phyloP scores from a whole-genome alignment of 2,888 invertebrate species.

The Chalcis sispes region DNA sequence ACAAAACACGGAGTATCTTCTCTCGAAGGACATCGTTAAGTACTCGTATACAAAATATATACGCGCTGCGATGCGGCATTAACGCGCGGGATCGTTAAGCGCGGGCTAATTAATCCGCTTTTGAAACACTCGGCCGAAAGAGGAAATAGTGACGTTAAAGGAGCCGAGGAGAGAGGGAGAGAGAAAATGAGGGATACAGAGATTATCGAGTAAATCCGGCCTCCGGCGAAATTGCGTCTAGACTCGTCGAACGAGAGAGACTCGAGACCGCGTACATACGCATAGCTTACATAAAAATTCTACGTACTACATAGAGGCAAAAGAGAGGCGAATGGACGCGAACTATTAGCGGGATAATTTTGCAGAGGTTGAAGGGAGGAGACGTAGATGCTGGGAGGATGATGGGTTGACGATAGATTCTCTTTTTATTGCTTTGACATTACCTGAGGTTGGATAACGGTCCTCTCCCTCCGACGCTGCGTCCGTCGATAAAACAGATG shows the following conservation, averaged over 20 bases:
- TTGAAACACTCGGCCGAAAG: conserved; percentile 63
- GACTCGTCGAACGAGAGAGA: conserved; percentile 49
- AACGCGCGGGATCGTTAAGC: conserved; percentile 66
- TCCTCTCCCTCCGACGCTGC: conserved; percentile 75
- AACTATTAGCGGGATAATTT: conserved; percentile 38
- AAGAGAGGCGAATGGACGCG: neutral
- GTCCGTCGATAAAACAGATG: too few species aligned
- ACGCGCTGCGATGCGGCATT: too few species aligned
- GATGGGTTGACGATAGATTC: too few species aligned
- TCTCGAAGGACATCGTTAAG: too few species aligned
- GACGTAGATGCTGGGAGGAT: too few species aligned
- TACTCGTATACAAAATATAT: too few species aligned
- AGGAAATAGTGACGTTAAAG: conserved; percentile 61
- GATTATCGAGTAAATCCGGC: conserved; percentile 60
- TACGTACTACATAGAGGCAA: neutral
- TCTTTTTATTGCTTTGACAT: conserved; percentile 57
- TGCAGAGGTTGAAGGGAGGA: neutral
- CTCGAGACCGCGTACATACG: neutral
- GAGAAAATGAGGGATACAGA: conserved; percentile 44
- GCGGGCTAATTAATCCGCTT: conserved; percentile 70
- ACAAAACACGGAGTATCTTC: too few species aligned
- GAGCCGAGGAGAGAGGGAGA: conserved; percentile 55
- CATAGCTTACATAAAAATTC: neutral
- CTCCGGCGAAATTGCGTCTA: conserved; percentile 54
- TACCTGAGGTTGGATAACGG: conserved; percentile 74